Conservation (phyloP, 2,888 invertebrate species). For the Hemaris fuciformis region DNA sequence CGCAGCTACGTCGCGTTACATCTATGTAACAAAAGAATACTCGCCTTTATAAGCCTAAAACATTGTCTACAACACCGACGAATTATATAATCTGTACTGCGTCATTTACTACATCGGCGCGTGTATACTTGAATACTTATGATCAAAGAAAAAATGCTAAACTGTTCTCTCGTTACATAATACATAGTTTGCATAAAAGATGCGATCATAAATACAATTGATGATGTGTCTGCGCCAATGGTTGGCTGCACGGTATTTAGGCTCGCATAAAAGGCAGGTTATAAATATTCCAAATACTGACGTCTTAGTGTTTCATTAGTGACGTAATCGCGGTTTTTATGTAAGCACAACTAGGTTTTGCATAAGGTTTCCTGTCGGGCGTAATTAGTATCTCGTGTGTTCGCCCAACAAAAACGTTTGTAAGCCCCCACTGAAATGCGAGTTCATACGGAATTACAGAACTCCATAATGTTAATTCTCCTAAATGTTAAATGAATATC, state of each 20-base stretch:
- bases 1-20: conserved; percentile 61
- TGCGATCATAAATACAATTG: background rate
- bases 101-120: background rate
- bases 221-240: background rate
- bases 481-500: background rate
- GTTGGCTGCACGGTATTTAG: background rate
- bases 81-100: conserved; percentile 5
- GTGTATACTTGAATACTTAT: background rate
- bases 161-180: background rate
- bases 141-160: background rate
- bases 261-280: background rate
- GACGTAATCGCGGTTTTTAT: conserved; percentile 38
- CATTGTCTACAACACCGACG: conserved; percentile 6
- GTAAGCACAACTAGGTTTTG: conserved; percentile 40
- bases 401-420: background rate
- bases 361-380: conserved; percentile 55
- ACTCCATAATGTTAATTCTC: background rate
- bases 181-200: background rate
- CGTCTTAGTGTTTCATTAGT: background rate
- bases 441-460: background rate
- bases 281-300: background rate
- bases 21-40: conserved; percentile 24
- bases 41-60: conserved; percentile 11
- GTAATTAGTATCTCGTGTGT: conserved; percentile 36
- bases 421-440: background rate